Evolutionary conservation across 92 coral and sea anemone genomes (phyloP).

Genomic region (Epizoanthus illoricatus): DNA sequence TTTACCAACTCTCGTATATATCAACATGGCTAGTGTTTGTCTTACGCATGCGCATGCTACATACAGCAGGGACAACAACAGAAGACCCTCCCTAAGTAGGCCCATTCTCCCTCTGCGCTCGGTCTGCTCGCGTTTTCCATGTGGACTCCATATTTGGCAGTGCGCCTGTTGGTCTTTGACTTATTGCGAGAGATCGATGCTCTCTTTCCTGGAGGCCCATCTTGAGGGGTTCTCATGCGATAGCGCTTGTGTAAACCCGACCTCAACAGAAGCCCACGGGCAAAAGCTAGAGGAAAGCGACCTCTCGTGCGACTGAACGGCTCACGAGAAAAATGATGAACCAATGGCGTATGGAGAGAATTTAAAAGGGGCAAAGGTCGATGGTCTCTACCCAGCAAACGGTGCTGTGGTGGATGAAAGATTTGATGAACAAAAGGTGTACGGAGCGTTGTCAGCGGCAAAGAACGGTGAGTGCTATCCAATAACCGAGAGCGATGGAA

Average conservation of each 20-base stretch:
- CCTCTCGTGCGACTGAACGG: slow-evolving; percentile 3
- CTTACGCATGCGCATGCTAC: background rate
- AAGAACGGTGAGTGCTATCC: slow-evolving; percentile 6
- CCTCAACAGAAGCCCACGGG: background rate
- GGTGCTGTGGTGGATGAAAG: slow-evolving; percentile 5
- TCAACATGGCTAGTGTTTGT: no score
- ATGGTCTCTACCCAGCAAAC: background rate
- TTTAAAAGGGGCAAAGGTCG: background rate
- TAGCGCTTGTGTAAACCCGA: slow-evolving; percentile 23
- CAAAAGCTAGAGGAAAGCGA: background rate
- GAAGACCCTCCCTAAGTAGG: slow-evolving; percentile 20
- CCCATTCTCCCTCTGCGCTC: slow-evolving; percentile 36
- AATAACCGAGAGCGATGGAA: background rate
- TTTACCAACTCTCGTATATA: no score
- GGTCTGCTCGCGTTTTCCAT: background rate
- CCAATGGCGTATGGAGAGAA: slow-evolving; percentile 16
- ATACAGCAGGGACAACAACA: slow-evolving; percentile 35
- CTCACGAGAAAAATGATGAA: slow-evolving; percentile 18
- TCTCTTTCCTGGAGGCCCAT: slow-evolving; percentile 32
- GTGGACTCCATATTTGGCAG: background rate
- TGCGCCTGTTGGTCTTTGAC: background rate
- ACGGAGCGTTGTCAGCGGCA: slow-evolving; percentile 8
- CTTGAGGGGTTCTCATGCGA: background rate
- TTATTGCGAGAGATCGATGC: slow-evolving; percentile 1
- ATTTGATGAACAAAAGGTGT: slow-evolving; percentile 18